Evolutionary conservation across 2,797 vertebrate genomes (phyloP).

Genomic region (Remorina albescens): DNA sequence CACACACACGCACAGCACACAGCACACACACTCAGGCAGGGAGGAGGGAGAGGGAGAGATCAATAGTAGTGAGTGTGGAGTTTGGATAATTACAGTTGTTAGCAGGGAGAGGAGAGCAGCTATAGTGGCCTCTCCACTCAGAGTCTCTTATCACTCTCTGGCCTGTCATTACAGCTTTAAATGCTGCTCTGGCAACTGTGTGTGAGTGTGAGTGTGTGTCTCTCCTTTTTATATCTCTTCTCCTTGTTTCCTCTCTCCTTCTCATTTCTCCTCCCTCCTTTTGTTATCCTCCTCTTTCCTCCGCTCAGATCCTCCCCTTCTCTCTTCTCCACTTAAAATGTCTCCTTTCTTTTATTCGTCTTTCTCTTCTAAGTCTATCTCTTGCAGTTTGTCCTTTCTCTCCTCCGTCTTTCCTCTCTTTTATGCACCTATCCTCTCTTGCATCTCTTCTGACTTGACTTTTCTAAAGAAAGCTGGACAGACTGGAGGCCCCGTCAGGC

Average conservation of each 20-base stretch:
- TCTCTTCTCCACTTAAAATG: background rate
- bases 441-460: background rate
- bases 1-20: background rate
- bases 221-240: background rate
- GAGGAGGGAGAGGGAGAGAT: conserved; percentile 86
- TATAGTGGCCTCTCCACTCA: conserved; percentile 88
- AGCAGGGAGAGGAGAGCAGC: conserved; percentile 82
- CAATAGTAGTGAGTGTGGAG: conserved; percentile 95
- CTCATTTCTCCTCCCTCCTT: background rate
- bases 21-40: conserved; percentile 19
- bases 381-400: background rate
- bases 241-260: background rate
- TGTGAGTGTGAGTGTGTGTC: conserved; percentile 20
- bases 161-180: conserved; percentile 88
- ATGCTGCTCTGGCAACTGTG: conserved; percentile 72
- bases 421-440: background rate
- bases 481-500: too few relatives aligned
- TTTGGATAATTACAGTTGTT: conserved; percentile 98
- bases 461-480: too few relatives aligned
- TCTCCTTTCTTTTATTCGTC: background rate
- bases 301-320: background rate
- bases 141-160: conserved; percentile 91
- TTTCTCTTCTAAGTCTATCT: background rate
- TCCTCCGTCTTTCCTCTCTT: background rate
- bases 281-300: background rate